These are phyloP conservation scores for Cylas formicarius DNA, from an alignment of 1,140 invertebrate species.

Conservation along the genomic window DNA sequence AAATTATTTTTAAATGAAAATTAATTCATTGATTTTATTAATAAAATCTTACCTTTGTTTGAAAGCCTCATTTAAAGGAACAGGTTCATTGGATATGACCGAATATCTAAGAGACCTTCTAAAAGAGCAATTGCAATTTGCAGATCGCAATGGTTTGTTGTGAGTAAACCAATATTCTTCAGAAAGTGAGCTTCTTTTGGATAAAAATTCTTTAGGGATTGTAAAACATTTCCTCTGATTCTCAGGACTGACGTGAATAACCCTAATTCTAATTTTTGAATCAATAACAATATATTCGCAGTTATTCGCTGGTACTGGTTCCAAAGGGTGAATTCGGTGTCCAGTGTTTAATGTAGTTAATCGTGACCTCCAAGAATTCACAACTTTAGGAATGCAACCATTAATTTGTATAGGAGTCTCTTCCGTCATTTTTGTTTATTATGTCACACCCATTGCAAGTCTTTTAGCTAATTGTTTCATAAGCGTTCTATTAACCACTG, in stretches of 20 bases:
- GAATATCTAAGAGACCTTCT: slow-evolving; percentile 36
- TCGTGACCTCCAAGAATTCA: slow-evolving; percentile 26
- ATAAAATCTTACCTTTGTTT: slow-evolving; percentile 15
- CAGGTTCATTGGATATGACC: slow-evolving; percentile 4
- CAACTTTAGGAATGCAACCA: slow-evolving; percentile 30
- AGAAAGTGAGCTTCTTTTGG: slow-evolving; percentile 32
- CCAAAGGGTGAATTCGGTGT: slow-evolving; percentile 32
- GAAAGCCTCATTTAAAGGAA: slow-evolving; percentile 11
- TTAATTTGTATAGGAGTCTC: slow-evolving; percentile 12
- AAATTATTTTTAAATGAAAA: neutral
- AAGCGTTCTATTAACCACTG: slow-evolving; percentile 8
- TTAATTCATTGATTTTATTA: slow-evolving; percentile 4
- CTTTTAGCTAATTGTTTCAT: slow-evolving; percentile 12
- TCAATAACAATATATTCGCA: slow-evolving; percentile 36
- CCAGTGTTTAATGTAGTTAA: slow-evolving; percentile 28
- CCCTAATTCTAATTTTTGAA: slow-evolving; percentile 28
- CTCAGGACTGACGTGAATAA: slow-evolving; percentile 36
- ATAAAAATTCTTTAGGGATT: slow-evolving; percentile 14
- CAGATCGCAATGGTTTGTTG: slow-evolving; percentile 33
- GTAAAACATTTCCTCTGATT: slow-evolving; percentile 18
- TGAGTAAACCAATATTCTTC: slow-evolving; percentile 42
- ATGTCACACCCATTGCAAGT: slow-evolving; percentile 24
- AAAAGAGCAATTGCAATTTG: slow-evolving; percentile 39
- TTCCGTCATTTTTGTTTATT: slow-evolving; percentile 26
- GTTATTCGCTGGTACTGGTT: slow-evolving; percentile 28